phyloP scores from a whole-genome alignment of 2,113 vertebrate species.

The Equus quagga region DNA sequence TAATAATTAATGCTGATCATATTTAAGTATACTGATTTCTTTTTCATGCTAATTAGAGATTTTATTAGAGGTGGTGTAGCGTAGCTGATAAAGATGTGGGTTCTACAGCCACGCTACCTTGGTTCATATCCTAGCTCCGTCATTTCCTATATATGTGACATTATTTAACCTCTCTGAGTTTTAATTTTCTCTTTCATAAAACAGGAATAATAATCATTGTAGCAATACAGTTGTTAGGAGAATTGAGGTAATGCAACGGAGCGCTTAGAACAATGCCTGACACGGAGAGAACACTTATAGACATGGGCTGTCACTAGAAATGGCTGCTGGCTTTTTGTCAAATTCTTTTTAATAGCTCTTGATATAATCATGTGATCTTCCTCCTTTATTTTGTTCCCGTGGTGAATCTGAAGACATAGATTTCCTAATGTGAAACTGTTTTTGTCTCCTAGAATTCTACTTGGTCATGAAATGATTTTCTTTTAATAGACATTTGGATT shows the following conservation, averaged over 20 bases:
- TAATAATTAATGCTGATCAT: not conserved
- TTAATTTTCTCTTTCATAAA: not conserved
- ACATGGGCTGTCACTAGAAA: not conserved
- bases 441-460: not conserved
- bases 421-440: not conserved
- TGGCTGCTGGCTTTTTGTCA: not conserved
- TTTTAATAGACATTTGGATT: not conserved
- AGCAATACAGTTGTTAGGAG: not conserved
- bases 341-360: not conserved
- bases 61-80: not conserved
- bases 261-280: not conserved
- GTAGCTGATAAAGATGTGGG: not conserved
- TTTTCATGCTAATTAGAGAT: not conserved
- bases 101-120: not conserved
- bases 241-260: not conserved
- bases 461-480: not conserved
- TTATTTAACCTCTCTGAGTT: not conserved
- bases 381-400: not conserved
- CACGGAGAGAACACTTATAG: not conserved
- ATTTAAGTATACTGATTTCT: not conserved
- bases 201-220: not conserved
- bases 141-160: not conserved
- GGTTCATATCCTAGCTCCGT: not conserved
- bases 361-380: not conserved
- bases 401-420: not conserved